These are phyloP conservation scores for Lepidothrix coronata DNA, from an alignment of 2,113 vertebrate genomes.

Conservation along the genomic window DNA sequence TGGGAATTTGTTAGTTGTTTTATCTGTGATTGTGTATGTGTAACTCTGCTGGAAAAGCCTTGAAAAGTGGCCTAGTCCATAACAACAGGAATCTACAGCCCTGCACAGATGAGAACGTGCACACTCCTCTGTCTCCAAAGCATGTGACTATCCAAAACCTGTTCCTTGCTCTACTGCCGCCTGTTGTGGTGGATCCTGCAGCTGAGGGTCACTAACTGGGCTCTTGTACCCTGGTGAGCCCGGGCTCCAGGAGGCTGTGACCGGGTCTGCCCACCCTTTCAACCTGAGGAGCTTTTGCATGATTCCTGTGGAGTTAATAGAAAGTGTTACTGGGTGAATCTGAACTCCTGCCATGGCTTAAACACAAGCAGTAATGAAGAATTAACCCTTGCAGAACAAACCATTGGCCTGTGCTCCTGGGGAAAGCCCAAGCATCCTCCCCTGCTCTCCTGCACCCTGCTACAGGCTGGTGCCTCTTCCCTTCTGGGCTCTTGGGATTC, in stretches of 20 bases:
- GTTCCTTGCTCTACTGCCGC: neutral
- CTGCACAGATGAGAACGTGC: neutral
- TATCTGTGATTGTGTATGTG: neutral
- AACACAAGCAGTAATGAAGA: neutral
- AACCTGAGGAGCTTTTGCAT: neutral
- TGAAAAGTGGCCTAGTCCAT: neutral
- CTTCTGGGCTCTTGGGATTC: neutral
- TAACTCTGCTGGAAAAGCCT: neutral
- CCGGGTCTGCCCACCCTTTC: neutral
- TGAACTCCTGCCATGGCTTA: neutral
- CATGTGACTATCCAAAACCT: neutral
- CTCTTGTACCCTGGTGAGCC: neutral
- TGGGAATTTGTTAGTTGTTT: neutral
- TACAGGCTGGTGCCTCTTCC: neutral
- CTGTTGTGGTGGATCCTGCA: accelerated
- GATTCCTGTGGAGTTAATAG: neutral
- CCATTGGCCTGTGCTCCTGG: neutral
- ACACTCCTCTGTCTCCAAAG: neutral
- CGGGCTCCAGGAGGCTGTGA: neutral
- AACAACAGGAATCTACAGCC: neutral
- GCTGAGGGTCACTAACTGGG: neutral
- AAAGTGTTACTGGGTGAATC: neutral
- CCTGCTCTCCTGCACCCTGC: neutral
- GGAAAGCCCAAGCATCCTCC: neutral
- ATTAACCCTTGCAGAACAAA: neutral